Evolutionary conservation across 2,113 vertebrate species (phyloP).

Genomic region (Etia nguti): DNA sequence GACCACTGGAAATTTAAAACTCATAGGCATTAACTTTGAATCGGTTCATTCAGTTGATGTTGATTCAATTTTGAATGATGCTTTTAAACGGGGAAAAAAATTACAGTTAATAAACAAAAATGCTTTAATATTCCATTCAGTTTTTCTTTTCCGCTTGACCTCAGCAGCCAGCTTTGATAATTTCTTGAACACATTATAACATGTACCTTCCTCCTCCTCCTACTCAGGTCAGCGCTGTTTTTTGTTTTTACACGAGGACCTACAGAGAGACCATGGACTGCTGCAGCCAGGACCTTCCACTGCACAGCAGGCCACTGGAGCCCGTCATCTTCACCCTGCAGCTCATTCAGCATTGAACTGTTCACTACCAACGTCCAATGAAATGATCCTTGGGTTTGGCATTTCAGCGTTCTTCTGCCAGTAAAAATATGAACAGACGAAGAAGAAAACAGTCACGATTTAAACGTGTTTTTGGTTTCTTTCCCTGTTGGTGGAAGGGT

Average conservation of each 20-base stretch:
- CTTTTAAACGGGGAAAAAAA: not conserved
- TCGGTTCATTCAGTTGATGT: not conserved
- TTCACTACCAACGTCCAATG: not conserved
- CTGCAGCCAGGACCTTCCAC: not conserved
- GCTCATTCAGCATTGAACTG: not conserved
- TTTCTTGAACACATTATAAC: not conserved
- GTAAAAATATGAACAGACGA: not conserved
- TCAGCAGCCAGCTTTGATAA: not conserved
- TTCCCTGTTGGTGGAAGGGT: not conserved
- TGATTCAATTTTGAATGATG: not conserved
- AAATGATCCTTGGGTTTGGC: not conserved
- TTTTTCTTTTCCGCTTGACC: not conserved
- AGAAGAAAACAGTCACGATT: not conserved
- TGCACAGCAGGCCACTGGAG: not conserved
- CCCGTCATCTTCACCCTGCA: constrained; percentile 7
- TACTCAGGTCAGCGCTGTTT: not conserved
- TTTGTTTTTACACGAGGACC: not conserved
- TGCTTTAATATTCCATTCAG: not conserved
- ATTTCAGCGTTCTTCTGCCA: not conserved
- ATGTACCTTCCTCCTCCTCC: not conserved
- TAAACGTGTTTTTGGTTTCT: not conserved
- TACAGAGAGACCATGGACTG: not conserved
- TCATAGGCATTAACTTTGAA: not conserved
- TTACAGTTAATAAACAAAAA: not conserved
- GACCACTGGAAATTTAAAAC: not conserved